Conservation (phyloP, 2,113 vertebrate species). For the Scytalopus superciliaris region DNA sequence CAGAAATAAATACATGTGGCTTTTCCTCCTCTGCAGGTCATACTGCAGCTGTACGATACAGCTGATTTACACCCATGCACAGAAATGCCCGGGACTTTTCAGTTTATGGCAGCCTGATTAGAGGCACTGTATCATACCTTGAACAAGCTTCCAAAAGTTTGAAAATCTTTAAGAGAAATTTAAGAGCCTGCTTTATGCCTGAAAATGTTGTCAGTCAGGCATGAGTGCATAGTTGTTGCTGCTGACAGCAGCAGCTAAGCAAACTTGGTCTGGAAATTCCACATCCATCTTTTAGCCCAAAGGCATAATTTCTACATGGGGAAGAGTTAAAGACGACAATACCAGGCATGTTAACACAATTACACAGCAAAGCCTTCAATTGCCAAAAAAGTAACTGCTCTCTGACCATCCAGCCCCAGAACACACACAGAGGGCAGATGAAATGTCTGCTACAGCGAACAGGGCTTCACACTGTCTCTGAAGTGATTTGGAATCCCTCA, state of each 20-base stretch:
- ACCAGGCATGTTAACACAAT: slow-evolving; percentile 30
- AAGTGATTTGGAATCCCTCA: slow-evolving; percentile 5
- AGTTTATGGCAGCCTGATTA: neutral
- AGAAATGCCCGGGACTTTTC: neutral
- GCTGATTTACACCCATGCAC: neutral
- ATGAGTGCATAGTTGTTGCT: neutral
- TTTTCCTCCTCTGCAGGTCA: neutral
- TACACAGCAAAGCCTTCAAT: slow-evolving; percentile 10
- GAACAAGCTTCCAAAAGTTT: neutral
- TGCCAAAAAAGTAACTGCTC: neutral
- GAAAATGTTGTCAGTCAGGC: neutral
- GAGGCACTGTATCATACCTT: neutral
- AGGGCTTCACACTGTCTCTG: neutral
- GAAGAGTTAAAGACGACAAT: neutral
- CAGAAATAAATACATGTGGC: neutral
- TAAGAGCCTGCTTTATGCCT: neutral
- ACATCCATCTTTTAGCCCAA: neutral
- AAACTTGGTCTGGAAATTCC: neutral
- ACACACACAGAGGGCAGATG: neutral
- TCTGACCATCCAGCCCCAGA: neutral
- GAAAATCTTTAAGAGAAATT: neutral
- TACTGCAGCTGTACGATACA: neutral
- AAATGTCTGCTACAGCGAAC: neutral
- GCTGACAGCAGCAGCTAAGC: neutral
- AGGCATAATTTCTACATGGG: neutral